Conservation (phyloP, 1,140 invertebrate genomes). For the Cotesia glomerata region DNA sequence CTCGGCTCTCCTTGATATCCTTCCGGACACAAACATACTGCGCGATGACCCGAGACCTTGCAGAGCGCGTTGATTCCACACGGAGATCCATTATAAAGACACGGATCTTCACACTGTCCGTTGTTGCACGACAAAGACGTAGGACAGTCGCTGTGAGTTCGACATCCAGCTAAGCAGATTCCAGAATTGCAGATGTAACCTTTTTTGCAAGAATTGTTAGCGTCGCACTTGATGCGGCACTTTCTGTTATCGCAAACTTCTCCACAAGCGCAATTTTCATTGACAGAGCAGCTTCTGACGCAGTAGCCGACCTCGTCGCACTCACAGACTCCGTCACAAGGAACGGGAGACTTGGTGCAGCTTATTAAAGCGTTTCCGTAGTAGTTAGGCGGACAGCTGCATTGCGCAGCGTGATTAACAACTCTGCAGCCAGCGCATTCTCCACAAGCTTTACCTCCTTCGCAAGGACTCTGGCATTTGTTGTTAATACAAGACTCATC, state of each 20-base stretch:
- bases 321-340: conserved; percentile 73
- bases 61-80: conserved; percentile 81
- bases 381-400: conserved; percentile 80
- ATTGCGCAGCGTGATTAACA: conserved; percentile 82
- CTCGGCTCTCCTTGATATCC: conserved; percentile 81
- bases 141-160: conserved; percentile 79
- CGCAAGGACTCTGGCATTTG: conserved; percentile 84
- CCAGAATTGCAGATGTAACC: conserved; percentile 72
- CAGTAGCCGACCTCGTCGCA: conserved; percentile 83
- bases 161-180: conserved; percentile 76
- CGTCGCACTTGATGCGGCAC: conserved; percentile 70
- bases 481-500: conserved; percentile 82
- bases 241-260: conserved; percentile 71
- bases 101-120: conserved; percentile 80
- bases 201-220: conserved; percentile 59
- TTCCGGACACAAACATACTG: conserved; percentile 85
- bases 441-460: conserved; percentile 73
- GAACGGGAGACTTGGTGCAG: conserved; percentile 71
- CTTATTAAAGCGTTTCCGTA: conserved; percentile 80
- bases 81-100: conserved; percentile 67
- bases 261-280: conserved; percentile 78
- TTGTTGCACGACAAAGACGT: conserved; percentile 77
- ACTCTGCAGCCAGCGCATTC: conserved; percentile 83
- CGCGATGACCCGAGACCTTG: conserved; percentile 75
- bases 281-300: conserved; percentile 69